Evolutionary conservation across 2,888 invertebrate species (phyloP).

Genomic region (Diabrotica balteata): DNA sequence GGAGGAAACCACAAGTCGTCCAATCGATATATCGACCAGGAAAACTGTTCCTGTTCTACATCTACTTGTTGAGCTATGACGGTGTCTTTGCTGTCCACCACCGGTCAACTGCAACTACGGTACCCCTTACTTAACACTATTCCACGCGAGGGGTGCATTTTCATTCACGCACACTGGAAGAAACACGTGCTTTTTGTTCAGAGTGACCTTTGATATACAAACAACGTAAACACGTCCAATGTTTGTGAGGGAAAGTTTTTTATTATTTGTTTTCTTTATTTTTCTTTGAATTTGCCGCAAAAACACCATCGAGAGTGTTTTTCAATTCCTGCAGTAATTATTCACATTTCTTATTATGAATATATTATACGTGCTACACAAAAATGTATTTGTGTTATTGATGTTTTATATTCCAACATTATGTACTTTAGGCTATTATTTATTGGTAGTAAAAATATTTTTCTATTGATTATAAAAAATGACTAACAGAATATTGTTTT

Average conservation of each 20-base stretch:
- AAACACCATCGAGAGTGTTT: no score
- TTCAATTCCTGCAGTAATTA: no score
- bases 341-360: no score
- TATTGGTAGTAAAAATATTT: no score
- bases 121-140: conserved; percentile 45
- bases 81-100: conserved; percentile 40
- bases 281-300: neutral
- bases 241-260: conserved; percentile 31
- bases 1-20: conserved; percentile 38
- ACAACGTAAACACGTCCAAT: conserved; percentile 33
- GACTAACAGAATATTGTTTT: no score
- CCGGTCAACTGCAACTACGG: conserved; percentile 44
- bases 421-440: no score
- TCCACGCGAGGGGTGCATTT: conserved; percentile 51
- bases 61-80: conserved; percentile 58
- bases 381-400: no score
- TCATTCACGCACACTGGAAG: conserved; percentile 51
- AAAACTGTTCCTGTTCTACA: conserved; percentile 56
- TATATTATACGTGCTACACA: no score
- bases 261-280: conserved; percentile 4
- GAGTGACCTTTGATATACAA: conserved; percentile 41
- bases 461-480: no score
- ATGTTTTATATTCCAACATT: no score
- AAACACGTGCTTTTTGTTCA: conserved; percentile 24
- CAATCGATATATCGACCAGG: conserved; percentile 60